phyloP scores from a whole-genome alignment of 2,888 invertebrate species.

The Agrochola circellaris region DNA sequence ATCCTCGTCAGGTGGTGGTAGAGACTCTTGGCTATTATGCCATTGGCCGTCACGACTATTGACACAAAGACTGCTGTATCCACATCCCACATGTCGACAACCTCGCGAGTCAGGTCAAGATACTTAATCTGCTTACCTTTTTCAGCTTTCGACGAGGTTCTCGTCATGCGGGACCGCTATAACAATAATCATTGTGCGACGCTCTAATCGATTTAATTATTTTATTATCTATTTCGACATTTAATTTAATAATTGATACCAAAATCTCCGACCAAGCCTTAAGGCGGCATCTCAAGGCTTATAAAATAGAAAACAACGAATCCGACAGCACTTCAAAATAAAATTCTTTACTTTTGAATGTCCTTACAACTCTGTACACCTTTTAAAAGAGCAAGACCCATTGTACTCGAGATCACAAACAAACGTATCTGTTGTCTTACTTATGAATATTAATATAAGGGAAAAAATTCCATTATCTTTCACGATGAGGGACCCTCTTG shows the following conservation, averaged over 20 bases:
- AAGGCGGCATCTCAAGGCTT: too few relatives aligned
- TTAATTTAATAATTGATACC: not conserved
- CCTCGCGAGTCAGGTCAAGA: too few relatives aligned
- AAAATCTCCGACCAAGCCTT: not conserved
- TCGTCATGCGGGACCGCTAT: too few relatives aligned
- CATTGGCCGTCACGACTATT: too few relatives aligned
- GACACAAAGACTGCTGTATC: too few relatives aligned
- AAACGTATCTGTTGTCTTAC: conserved; percentile 59
- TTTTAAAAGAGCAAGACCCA: conserved; percentile 51
- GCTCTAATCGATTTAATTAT: too few relatives aligned
- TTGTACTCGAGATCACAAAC: conserved; percentile 62
- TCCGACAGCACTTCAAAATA: conserved; percentile 17
- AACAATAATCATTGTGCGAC: too few relatives aligned
- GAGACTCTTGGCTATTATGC: too few relatives aligned
- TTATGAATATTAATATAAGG: conserved; percentile 67
- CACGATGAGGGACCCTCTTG: conserved; percentile 59
- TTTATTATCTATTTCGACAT: not conserved
- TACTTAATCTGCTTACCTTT: too few relatives aligned
- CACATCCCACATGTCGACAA: too few relatives aligned
- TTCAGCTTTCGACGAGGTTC: too few relatives aligned
- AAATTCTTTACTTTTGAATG: conserved; percentile 33
- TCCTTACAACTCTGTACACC: conserved; percentile 39
- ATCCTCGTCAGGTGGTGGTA: too few relatives aligned
- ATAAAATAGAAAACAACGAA: not conserved
- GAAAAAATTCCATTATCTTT: conserved; percentile 68